Conservation (phyloP, 2,797 vertebrate species). For the Oryzias dopingdopingensis region DNA sequence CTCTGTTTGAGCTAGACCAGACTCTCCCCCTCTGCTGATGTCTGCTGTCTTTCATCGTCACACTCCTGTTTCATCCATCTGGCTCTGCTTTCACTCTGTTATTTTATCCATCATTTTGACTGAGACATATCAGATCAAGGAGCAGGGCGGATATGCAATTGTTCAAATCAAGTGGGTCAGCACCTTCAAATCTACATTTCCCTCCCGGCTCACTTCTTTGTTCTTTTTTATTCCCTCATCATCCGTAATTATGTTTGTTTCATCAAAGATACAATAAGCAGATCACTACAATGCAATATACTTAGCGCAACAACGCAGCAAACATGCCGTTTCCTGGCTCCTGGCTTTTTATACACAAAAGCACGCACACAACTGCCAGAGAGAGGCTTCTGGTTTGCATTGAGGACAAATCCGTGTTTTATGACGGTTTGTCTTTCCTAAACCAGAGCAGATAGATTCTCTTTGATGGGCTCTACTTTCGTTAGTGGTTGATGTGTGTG, state of each 20-base stretch:
- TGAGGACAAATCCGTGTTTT: constrained; percentile 60
- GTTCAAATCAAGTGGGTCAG: constrained; percentile 3
- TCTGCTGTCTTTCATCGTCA: constrained; percentile 24
- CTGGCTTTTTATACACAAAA: constrained; percentile 4
- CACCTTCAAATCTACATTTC: neutral
- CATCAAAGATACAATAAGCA: constrained; percentile 12
- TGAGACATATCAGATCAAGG: constrained; percentile 3
- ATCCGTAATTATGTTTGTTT: constrained; percentile 26
- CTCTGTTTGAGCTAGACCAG: constrained; percentile 17
- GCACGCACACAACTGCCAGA: constrained; percentile 15
- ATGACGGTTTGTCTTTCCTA: constrained; percentile 64
- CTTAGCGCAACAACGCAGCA: constrained; percentile 16
- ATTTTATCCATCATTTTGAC: neutral
- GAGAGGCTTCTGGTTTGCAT: constrained; percentile 57
- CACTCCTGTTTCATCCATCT: constrained; percentile 14
- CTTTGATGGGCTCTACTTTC: constrained; percentile 56
- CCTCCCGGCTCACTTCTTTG: neutral
- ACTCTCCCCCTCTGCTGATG: constrained; percentile 11
- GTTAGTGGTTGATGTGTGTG: constrained; percentile 20
- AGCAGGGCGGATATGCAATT: neutral
- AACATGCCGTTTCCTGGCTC: constrained; percentile 14
- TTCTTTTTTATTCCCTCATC: constrained; percentile 2
- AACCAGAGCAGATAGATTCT: constrained; percentile 31
- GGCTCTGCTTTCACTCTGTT: constrained; percentile 14
- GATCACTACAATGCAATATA: neutral